These are phyloP conservation scores for Hyla sarda DNA, from an alignment of 2,113 vertebrate genomes.

Conservation along the genomic window DNA sequence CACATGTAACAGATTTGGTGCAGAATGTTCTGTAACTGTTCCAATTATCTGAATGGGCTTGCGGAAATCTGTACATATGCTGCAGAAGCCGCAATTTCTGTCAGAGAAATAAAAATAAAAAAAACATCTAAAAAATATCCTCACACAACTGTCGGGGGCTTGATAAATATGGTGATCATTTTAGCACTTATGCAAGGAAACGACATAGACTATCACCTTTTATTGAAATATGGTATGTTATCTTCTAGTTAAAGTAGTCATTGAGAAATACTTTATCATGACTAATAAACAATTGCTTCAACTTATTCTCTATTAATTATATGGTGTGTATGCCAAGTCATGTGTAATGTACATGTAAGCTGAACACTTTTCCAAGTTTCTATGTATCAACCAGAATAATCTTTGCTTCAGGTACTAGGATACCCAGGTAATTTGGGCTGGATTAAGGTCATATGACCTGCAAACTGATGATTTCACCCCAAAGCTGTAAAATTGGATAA, in stretches of 20 bases:
- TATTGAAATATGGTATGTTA: too few relatives aligned
- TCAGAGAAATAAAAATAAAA: too few relatives aligned
- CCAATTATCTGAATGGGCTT: too few relatives aligned
- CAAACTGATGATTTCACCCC: too few relatives aligned
- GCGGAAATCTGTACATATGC: too few relatives aligned
- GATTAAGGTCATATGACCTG: neutral
- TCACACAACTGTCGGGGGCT: too few relatives aligned
- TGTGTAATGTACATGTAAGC: neutral
- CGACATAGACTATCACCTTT: neutral
- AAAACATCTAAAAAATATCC: too few relatives aligned
- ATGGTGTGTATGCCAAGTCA: neutral
- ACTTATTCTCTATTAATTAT: neutral
- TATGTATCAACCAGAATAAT: neutral
- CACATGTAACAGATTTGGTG: too few relatives aligned
- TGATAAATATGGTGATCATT: too few relatives aligned
- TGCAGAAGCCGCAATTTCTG: too few relatives aligned
- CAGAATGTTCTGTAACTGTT: too few relatives aligned
- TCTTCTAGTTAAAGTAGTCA: neutral
- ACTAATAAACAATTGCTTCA: neutral
- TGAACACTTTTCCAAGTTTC: neutral
- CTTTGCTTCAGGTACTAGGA: neutral
- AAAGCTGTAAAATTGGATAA: too few relatives aligned
- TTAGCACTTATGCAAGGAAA: neutral
- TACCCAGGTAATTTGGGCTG: neutral
- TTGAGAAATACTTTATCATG: neutral